Conservation (phyloP, 2,797 vertebrate genomes). For the Galago senegalensis region DNA sequence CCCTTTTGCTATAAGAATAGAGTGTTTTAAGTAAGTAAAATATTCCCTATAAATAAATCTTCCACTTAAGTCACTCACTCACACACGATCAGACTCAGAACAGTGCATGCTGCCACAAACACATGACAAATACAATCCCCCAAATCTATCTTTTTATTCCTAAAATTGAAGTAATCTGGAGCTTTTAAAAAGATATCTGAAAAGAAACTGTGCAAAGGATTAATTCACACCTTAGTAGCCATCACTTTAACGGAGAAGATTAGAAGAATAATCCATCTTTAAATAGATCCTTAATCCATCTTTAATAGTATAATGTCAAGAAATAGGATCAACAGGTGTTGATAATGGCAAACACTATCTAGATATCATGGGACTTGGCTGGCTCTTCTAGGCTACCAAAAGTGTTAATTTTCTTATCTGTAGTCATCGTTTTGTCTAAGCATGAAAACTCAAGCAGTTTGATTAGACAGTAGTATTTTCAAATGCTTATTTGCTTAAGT, state of each 20-base stretch:
- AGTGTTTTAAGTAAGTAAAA: conserved; percentile 85
- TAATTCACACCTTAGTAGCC: background rate
- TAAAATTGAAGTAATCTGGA: conserved; percentile 35
- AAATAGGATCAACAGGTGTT: background rate
- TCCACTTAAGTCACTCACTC: conserved; percentile 79
- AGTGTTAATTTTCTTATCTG: background rate
- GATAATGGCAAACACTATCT: background rate
- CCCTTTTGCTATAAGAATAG: conserved; percentile 79
- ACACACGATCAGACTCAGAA: conserved; percentile 57
- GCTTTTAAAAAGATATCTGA: conserved; percentile 1
- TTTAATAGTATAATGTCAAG: background rate
- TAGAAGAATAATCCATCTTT: background rate
- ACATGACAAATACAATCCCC: background rate
- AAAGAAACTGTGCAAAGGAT: conserved; percentile 9
- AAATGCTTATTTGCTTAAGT: background rate
- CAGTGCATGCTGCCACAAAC: conserved; percentile 42
- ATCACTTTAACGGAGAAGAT: background rate
- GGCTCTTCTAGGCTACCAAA: background rate
- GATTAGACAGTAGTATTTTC: background rate
- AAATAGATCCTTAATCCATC: too few relatives aligned
- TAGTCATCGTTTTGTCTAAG: background rate
- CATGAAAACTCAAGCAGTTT: background rate
- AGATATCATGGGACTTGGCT: background rate
- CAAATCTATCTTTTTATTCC: conserved; percentile 54
- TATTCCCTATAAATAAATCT: conserved; percentile 81